Conservation (phyloP, 2,797 vertebrate species). For the Sebastes matsubarae region DNA sequence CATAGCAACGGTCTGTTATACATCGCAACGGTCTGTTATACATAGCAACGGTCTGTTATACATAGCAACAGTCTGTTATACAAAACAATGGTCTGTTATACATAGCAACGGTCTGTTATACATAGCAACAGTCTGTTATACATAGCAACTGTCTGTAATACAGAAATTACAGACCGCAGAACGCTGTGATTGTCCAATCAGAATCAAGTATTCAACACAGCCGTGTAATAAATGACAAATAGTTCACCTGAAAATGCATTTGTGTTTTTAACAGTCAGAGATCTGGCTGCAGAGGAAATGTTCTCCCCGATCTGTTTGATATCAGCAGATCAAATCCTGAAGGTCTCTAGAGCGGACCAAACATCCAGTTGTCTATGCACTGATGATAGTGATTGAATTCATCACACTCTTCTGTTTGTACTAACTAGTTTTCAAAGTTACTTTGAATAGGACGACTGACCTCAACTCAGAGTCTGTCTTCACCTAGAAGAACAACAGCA, state of each 20-base stretch:
- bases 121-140: too few relatives aligned
- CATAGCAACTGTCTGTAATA: too few relatives aligned
- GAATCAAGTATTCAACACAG: too few relatives aligned
- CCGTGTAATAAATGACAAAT: neutral
- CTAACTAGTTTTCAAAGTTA: neutral
- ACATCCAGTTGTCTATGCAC: neutral
- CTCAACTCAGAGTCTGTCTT: neutral
- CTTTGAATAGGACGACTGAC: neutral
- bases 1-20: too few relatives aligned
- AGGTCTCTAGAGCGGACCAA: neutral
- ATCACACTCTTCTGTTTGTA: neutral
- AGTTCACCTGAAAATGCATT: neutral
- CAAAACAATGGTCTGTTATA: too few relatives aligned
- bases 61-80: too few relatives aligned
- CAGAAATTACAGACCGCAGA: too few relatives aligned
- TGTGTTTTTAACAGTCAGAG: neutral
- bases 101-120: too few relatives aligned
- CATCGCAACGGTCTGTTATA: too few relatives aligned
- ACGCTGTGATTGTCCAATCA: too few relatives aligned
- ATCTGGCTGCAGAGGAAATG: neutral
- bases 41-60: too few relatives aligned
- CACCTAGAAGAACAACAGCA: neutral
- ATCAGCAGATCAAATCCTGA: neutral
- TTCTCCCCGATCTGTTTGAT: neutral
- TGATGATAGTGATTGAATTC: neutral